Percentiles rank a stretch among this genome's conserved stretches.
Evolutionary conservation across 2,113 vertebrate genomes (phyloP).

Genomic region (Athene cunicularia): DNA sequence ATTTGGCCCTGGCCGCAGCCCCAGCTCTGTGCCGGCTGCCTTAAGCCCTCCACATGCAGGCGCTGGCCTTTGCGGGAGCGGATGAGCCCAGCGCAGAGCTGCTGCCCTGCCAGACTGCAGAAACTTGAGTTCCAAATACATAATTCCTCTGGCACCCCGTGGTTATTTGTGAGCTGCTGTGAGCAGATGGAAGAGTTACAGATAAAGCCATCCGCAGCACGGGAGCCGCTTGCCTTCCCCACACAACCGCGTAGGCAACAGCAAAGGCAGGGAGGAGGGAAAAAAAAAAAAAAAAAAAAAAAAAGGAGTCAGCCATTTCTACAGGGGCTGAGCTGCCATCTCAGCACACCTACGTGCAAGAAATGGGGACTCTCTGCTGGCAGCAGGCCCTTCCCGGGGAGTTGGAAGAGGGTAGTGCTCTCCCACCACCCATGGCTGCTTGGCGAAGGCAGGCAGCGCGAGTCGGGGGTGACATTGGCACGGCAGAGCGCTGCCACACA

Average conservation of each 20-base stretch:
- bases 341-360: conserved; percentile 21
- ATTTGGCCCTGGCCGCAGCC: not conserved
- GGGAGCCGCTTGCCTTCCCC: conserved; percentile 57
- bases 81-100: conserved; percentile 33
- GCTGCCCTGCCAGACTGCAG: conserved; percentile 60
- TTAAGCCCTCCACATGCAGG: not conserved
- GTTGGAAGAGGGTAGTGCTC: not conserved
- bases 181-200: conserved; percentile 64
- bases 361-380: not conserved
- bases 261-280: conserved; percentile 43
- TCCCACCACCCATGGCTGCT: not conserved
- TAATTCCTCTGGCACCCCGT: conserved; percentile 69
- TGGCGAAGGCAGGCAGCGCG: not conserved
- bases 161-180: conserved; percentile 65
- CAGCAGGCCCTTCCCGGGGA: not conserved
- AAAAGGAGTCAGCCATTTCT: conserved; percentile 61
- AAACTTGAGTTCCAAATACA: conserved; percentile 54
- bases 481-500: conserved; percentile 12
- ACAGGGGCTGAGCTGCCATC: conserved; percentile 49
- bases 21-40: not conserved
- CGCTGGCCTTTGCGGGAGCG: conserved; percentile 32
- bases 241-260: conserved; percentile 47
- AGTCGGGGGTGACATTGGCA: conserved; percentile 51
- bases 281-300: not conserved
- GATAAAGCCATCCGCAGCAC: conserved; percentile 67